Conservation (phyloP, 2,113 vertebrate genomes). For the Dromas ardeola region DNA sequence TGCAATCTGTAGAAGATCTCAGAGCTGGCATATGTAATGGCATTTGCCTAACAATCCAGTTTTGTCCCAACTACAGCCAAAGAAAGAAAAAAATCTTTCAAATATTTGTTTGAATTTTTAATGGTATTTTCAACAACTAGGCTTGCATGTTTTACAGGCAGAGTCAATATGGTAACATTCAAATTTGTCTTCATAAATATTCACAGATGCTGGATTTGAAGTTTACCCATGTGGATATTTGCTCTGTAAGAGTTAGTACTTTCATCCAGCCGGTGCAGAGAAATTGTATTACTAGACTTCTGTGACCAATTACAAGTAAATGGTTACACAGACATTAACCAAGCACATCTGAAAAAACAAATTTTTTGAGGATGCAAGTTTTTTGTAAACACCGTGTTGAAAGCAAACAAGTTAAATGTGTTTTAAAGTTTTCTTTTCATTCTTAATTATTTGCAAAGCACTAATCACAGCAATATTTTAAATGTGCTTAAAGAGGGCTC, state of each 20-base stretch:
- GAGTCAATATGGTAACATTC: background rate
- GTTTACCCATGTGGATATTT: background rate
- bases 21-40: background rate
- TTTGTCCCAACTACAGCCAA: background rate
- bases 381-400: background rate
- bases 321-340: background rate
- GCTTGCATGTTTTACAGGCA: background rate
- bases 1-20: background rate
- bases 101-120: background rate
- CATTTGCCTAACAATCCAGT: background rate
- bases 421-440: background rate
- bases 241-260: background rate
- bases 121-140: background rate
- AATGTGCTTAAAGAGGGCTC: background rate
- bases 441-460: background rate
- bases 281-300: background rate
- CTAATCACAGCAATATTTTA: background rate
- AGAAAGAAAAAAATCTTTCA: background rate
- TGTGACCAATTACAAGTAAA: constrained; percentile 21
- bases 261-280: background rate
- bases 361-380: background rate
- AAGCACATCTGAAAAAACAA: background rate
- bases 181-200: constrained; percentile 15
- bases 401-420: background rate
- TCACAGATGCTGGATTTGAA: background rate